Evolutionary conservation across 2,797 vertebrate species (phyloP), one percentile per base, ranked within the genome.

Genomic region (Rhinogobio ventralis): DNA sequence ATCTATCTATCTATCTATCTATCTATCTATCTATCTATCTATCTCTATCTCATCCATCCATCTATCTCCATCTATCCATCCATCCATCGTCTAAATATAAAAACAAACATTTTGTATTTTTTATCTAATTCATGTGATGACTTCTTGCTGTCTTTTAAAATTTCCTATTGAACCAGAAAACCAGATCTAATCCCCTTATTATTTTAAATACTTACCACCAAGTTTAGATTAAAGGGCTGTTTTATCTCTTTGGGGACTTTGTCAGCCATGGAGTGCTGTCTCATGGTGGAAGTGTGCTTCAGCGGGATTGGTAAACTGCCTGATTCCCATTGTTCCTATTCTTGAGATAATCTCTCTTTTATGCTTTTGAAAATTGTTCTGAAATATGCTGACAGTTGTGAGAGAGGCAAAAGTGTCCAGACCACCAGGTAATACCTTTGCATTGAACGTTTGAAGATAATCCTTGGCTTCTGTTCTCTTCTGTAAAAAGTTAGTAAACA

Each of bases 351-450:
- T 81, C 79, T 79, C 78, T 67, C 62, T 71, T 81, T 81, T 57
- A 81, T 81, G 36, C 67, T 81, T 81, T 71, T 71, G 79, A 81
- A 84, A 71, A 79, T 20, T 71, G 39, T 71, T 71, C 51, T 60
- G 66, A 69, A 84, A 84, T 79, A 51, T 64, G 76, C 76, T 79
- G 76, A 72, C 76, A 85, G 42, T 71, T 55, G 51, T 69, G 80
- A 62, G 36, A 57, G 11, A 82, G 49, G 74, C 64, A 78, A 33
- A 77, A 57, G 75, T 57, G 62, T 78, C 51, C 75, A 78, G 66
- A 75, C 49, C 66, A 78, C 66, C 74, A 84, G 66, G 53, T 72
- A 64, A 79, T 85, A 42, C 10, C 28, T 77, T 78, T 69, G 33
- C 74, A n/a, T 42, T 67, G 30, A 45, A 8, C 23, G 64, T 57